Evolutionary conservation across 1,140 invertebrate genomes (phyloP), one percentile per base, ranked within the genome.

Genomic region (Brachionus rubens): DNA sequence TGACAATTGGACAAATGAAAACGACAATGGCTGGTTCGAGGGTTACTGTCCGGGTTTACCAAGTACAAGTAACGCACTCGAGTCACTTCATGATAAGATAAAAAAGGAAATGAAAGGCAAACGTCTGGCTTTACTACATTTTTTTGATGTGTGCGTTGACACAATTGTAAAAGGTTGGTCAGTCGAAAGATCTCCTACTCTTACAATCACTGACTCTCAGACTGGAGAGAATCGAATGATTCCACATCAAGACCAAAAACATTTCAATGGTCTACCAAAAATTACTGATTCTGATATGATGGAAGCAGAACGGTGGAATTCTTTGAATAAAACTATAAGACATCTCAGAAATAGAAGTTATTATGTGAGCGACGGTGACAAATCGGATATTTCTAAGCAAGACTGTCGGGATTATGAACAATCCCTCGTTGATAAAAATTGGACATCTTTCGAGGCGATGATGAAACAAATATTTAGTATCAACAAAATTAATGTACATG

Each of bases 391-490:
- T 36, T 36, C 33, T 5, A 36, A 36, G 9, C 4, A 36, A 36
- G 33, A 3, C 3, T 36, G 33, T 46, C 54, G 43, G 48, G 33
- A 48, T 24, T 68, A 21, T 24, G 24, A n/a, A 5, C n/a, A 47
- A 41, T 33, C 67, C 40, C 46, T 68, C 41, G 5, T 33, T 40
- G 6, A 19, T 2, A 75, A 65, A 43, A 30, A 47, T 1, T 33
- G 46, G 26, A 46, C 10, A 67, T 16, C 26, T 41, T 50, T 46
- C 26, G 21, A 75, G 10, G 10, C 16, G 40, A 50, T 43, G 16
- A 33, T 72, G 41, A 56, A 54, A 67, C 33, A 46, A 26, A 24
- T 75, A 7, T 70, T 70, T 46, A 46, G 65, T 12, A 3, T 50
- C 6, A 6, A 36, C 19, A 16, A n/a, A 28, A 6, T 47, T 10